Conservation (phyloP, 2,888 invertebrate species). For the Ormyrus labotus region DNA sequence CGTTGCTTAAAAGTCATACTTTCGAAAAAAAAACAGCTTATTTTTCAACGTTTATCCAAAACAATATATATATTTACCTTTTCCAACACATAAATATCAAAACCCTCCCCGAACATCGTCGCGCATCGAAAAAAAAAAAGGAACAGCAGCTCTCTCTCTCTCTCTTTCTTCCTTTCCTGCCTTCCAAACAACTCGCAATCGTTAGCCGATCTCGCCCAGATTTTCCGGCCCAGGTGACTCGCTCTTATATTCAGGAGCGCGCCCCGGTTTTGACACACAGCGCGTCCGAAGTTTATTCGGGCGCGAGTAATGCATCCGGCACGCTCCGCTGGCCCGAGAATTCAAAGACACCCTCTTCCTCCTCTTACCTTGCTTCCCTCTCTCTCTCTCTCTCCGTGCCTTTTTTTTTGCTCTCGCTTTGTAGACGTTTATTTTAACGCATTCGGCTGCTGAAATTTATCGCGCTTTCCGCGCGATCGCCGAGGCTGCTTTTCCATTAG, state of each 20-base stretch:
- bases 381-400: neutral
- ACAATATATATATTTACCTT: neutral
- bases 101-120: neutral
- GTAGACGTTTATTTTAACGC: neutral
- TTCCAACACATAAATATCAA: neutral
- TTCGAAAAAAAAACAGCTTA: neutral
- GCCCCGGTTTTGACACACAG: constrained; percentile 55
- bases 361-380: neutral
- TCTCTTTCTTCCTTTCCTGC: neutral
- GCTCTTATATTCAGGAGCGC: constrained; percentile 21
- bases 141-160: neutral
- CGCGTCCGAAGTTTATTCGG: constrained; percentile 62
- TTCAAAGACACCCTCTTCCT: constrained; percentile 67
- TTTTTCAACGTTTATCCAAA: too few species aligned
- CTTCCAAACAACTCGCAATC: neutral
- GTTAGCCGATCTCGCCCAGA: constrained; percentile 7
- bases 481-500: too few species aligned
- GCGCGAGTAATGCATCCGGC: constrained; percentile 66
- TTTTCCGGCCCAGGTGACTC: constrained; percentile 28
- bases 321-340: constrained; percentile 72
- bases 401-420: constrained; percentile 8
- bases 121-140: neutral
- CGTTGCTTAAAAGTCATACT: neutral
- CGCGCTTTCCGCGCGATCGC: too few species aligned
- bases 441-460: neutral